Evolutionary conservation across 2,113 vertebrate genomes (phyloP).

Genomic region (Podilymbus podiceps): DNA sequence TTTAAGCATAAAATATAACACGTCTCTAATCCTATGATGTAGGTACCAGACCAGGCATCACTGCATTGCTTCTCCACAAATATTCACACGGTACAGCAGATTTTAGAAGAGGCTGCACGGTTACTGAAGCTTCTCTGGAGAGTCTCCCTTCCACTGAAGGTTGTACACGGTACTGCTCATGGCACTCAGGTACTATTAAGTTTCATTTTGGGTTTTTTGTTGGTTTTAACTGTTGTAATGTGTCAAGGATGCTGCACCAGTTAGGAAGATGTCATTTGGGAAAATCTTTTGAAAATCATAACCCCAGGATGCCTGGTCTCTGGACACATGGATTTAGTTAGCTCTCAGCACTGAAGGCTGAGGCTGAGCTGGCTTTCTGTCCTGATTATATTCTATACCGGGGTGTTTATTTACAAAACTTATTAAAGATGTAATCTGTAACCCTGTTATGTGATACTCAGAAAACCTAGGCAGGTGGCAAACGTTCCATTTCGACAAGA

Average conservation of each 20-base stretch:
- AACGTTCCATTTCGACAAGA: not conserved
- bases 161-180: slow-evolving; percentile 16
- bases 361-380: not conserved
- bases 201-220: not conserved
- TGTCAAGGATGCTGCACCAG: not conserved
- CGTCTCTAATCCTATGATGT: not conserved
- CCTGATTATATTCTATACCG: accelerated
- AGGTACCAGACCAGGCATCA: slow-evolving; percentile 66
- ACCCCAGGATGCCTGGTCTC: not conserved
- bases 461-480: not conserved
- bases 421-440: not conserved
- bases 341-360: not conserved
- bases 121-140: slow-evolving; percentile 90
- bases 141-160: slow-evolving; percentile 80
- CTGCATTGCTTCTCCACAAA: slow-evolving; percentile 67
- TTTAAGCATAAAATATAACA: not conserved
- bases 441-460: not conserved
- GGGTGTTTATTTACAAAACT: not conserved
- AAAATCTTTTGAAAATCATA: not conserved
- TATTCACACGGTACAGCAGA: slow-evolving; percentile 78
- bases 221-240: not conserved
- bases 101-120: slow-evolving; percentile 84
- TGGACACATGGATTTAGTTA: not conserved
- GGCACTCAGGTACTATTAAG: slow-evolving; percentile 61
- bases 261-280: not conserved